Base-by-base conservation (phyloP, 2,113 vertebrate genomes). In the Picathartes gymnocephalus region DNA sequence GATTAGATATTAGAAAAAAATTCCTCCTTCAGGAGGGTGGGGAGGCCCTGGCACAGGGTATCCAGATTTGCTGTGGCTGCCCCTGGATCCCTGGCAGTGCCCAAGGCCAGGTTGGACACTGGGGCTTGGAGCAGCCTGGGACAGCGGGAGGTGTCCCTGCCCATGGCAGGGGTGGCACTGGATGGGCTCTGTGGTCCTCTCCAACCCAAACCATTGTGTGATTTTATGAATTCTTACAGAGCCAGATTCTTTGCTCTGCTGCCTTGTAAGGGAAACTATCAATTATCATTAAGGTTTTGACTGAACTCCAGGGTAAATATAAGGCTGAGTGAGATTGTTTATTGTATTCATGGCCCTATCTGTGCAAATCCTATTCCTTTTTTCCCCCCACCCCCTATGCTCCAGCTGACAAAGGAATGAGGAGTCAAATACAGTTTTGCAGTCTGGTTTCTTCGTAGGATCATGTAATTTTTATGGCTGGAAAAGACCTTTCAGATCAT, bases 381-480 rank as follows among this genome's bases (percentile, higher is more conserved):
- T 47, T 40, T 6, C 4, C 0, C 8, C 10, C 2, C 1, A 7
- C 10, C 31, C 19, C 7, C 45, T 1, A 0, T 62, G 56, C 35
- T 81, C 84, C 64, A 78, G 20, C 60, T 81, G 65, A 89, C 86
- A 58, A 42, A 56, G 23, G 21, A 45, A 35, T 68, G 51, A 89
- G 62, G 30, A 84, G 4, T 13, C 22, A 23, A 74, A 79, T 18
- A 33, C 4, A 7, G 51, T 56, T 93, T 70, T 89, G 33, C 51
- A 60, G 24, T 25, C 39, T 81, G 21, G 2, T 81, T 91, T 73
- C 33, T 74, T 81, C 35, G 20, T 7, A 56, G 71, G 48, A 33
- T 48, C 31, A 33, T 20, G 6, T 25, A 62, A 37, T 15, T 4
- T 2, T 69, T 69, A 16, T 35, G 25, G 30, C 6, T 76, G 47